phyloP scores from a whole-genome alignment of 2,888 invertebrate species.

The Polia nebulosa region DNA sequence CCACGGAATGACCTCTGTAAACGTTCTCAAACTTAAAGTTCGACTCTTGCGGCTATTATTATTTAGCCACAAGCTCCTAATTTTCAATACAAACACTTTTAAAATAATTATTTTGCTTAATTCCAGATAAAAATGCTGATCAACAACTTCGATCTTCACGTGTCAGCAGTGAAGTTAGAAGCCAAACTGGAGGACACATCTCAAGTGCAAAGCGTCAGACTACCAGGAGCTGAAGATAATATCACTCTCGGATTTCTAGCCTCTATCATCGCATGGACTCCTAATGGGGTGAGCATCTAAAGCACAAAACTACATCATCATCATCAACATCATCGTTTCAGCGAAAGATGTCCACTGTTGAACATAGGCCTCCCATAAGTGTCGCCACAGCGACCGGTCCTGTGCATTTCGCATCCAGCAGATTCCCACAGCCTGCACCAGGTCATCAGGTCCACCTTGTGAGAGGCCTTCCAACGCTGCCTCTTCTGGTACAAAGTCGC shows the following conservation, averaged over 20 bases:
- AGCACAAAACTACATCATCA: no score
- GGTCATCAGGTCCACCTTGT: no score
- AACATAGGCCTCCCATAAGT: no score
- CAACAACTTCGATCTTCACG: slow-evolving; percentile 85
- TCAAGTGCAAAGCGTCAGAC: slow-evolving; percentile 72
- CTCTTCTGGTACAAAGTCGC: no score
- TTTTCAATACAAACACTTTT: not conserved
- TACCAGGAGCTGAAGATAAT: slow-evolving; percentile 79
- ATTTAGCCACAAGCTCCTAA: not conserved
- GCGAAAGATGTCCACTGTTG: no score
- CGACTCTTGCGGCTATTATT: not conserved
- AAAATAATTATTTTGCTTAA: not conserved
- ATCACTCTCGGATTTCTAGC: slow-evolving; percentile 80
- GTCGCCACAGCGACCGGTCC: not conserved
- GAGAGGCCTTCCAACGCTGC: no score
- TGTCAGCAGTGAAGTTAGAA: slow-evolving; percentile 79
- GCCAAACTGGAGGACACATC: slow-evolving; percentile 74
- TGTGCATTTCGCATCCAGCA: not conserved
- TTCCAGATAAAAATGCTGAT: slow-evolving; percentile 83
- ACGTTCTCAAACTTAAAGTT: not conserved
- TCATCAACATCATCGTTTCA: not conserved
- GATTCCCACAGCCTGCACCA: no score
- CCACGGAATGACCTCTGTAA: not conserved
- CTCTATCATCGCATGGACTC: slow-evolving; percentile 85
- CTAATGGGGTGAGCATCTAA: slow-evolving; percentile 80